Evolutionary conservation across 2,797 vertebrate species (phyloP), one percentile per base, ranked within the genome.

Genomic region (Diplodus puntazzo): DNA sequence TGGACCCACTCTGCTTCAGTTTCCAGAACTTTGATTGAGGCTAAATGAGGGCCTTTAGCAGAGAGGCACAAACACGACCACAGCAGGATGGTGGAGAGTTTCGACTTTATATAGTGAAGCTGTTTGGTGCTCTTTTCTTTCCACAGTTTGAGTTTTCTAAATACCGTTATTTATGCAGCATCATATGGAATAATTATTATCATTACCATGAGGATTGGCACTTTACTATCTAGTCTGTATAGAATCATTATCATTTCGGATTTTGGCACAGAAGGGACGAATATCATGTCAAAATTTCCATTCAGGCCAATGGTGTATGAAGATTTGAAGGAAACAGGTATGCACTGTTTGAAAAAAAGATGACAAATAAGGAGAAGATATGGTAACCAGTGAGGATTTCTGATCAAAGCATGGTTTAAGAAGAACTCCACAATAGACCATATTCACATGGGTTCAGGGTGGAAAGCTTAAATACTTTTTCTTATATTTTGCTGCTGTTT

Each of bases 21-120:
- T 90, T 92, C 87, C 92, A 88, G 77, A 76, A 74, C 80, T 83
- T 53, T 87, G 80, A 89, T 85, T 76, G 86, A 83, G 83, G 62
- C 76, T 77, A 88, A 93, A 92, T 89, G 81, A 90, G 79, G 85
- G 82, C 75, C 72, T 85, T 89, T 74, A 81, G 82, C 75, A 73
- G 77, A 48, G 74, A 69, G 70, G 65, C 61, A 80, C 75, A 80
- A 83, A 85, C 79, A 80, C 60, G 58, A 61, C 73, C 73, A 25
- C 73, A 74, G 69, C 48, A 64, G 39, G 49, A 72, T 0, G 53
- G 61, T 4, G 72, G 58, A 67, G 69, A 55, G 16, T 16, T 53
- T 64, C 8, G 16, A 58, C 69, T 73, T 57, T 11, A 25, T 58
- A 17, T 20, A 61, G 58, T 11, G 5, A 52, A 63, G 42, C 50